A percentile compares a stretch with the other conserved stretches of the same genome.
These are phyloP conservation scores for Sebastolobus altivelis DNA, from an alignment of 2,797 vertebrate genomes.

Conservation along the genomic window DNA sequence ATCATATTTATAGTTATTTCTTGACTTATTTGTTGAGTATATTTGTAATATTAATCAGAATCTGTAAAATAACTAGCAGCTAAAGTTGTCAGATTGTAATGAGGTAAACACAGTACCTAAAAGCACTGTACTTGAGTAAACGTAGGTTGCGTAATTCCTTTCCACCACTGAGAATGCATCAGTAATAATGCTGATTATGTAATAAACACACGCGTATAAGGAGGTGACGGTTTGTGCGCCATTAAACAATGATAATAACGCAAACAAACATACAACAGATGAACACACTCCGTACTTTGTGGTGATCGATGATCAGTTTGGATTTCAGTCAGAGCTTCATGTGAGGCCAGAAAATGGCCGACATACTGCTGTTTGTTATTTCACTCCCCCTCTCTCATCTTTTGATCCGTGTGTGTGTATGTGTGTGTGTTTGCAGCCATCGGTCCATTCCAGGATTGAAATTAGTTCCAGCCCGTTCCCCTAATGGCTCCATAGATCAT, in stretches of 20 bases:
- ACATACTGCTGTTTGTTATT: constrained; percentile 58
- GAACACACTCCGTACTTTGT: constrained; percentile 26
- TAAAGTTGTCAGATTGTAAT: not conserved
- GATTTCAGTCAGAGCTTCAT: constrained; percentile 38
- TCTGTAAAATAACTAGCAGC: not conserved
- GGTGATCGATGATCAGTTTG: constrained; percentile 33
- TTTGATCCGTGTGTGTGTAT: constrained; percentile 52
- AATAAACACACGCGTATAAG: not conserved
- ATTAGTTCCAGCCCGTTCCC: constrained; percentile 83
- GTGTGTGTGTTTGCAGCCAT: constrained; percentile 34
- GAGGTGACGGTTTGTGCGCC: not conserved
- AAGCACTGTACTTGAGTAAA: not conserved
- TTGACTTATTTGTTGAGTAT: not conserved
- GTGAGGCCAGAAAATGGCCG: constrained; percentile 70
- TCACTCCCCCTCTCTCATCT: constrained; percentile 45
- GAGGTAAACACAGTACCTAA: not conserved
- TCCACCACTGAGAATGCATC: not conserved
- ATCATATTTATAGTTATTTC: not conserved
- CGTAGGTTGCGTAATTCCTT: not conserved
- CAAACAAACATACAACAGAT: not conserved
- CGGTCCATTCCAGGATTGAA: constrained; percentile 81
- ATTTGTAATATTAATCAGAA: not conserved
- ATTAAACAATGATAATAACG: not conserved
- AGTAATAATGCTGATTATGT: not conserved
- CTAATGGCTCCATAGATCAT: constrained; percentile 88